Conservation (phyloP, 1,140 invertebrate species). For the Akabosia matsudoensis region DNA sequence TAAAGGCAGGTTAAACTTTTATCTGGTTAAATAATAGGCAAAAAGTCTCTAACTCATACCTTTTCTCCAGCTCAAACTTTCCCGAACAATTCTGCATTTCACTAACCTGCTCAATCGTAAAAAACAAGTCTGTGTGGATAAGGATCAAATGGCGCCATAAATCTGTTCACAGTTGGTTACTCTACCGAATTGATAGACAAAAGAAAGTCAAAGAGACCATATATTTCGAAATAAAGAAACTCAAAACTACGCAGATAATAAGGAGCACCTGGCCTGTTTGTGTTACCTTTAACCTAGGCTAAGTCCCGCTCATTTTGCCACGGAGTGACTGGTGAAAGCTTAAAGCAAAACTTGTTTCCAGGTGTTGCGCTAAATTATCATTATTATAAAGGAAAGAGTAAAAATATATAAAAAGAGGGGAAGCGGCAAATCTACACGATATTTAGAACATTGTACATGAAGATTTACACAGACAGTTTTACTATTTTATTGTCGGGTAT, state of each 20-base stretch:
- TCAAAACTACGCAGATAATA: too few species aligned
- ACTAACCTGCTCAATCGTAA: neutral
- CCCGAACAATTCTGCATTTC: neutral
- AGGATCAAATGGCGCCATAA: conserved; percentile 17
- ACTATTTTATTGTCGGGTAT: conserved; percentile 8
- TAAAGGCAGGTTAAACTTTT: neutral
- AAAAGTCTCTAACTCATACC: neutral
- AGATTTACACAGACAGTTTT: conserved; percentile 5
- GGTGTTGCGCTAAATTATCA: too few species aligned
- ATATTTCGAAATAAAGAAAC: neutral
- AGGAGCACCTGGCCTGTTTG: too few species aligned
- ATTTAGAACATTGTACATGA: neutral
- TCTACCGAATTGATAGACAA: neutral
- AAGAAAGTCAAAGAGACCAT: neutral
- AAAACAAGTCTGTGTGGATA: conserved; percentile 7
- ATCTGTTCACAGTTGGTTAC: conserved; percentile 21
- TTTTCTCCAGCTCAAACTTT: neutral
- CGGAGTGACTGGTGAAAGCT: too few species aligned
- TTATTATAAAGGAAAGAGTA: neutral
- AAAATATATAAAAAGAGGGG: neutral
- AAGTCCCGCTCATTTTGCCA: too few species aligned
- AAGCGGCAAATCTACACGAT: neutral
- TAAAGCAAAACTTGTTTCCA: too few species aligned
- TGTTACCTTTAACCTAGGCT: too few species aligned
- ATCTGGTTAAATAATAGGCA: neutral